A percentile compares a stretch with the other conserved stretches of the same genome.
These are phyloP conservation scores for Acleris cristana DNA, from an alignment of 2,888 invertebrate genomes.

Conservation along the genomic window DNA sequence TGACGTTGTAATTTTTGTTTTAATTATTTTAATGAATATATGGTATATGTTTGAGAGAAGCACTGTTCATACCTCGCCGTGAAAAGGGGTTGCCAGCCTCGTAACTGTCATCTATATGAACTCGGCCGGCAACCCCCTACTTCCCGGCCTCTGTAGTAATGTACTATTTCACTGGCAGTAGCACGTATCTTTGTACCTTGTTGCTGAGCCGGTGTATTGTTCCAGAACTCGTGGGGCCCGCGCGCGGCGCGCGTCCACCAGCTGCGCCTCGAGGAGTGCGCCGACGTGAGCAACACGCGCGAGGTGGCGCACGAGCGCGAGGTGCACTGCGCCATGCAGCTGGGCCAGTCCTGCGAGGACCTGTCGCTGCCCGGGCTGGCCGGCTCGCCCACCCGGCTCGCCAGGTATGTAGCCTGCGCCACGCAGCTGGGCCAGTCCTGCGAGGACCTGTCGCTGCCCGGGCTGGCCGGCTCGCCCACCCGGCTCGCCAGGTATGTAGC, in stretches of 20 bases:
- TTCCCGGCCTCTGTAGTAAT: no score
- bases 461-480: slow-evolving; percentile 83
- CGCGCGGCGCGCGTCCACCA: slow-evolving; percentile 94
- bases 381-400: slow-evolving; percentile 78
- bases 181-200: no score
- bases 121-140: no score
- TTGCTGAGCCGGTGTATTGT: neutral
- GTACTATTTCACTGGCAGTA: no score
- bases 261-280: slow-evolving; percentile 93
- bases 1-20: no score
- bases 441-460: slow-evolving; percentile 92
- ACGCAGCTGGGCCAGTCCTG: slow-evolving; percentile 98
- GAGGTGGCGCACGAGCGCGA: slow-evolving; percentile 97
- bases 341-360: slow-evolving; percentile 97
- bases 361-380: slow-evolving; percentile 86
- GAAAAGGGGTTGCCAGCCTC: no score
- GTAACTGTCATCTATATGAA: no score
- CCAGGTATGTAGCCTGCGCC: slow-evolving; percentile 83
- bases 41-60: no score
- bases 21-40: no score
- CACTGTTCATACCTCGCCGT: no score
- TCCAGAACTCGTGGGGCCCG: slow-evolving; percentile 83
- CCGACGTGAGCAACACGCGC: slow-evolving; percentile 90
- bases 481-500: slow-evolving; percentile 68
- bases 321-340: slow-evolving; percentile 95